A percentile compares a stretch with the other conserved stretches of the same genome.
Conservation (phyloP, 2,888 invertebrate species). For the Drosophila mayaguana region DNA sequence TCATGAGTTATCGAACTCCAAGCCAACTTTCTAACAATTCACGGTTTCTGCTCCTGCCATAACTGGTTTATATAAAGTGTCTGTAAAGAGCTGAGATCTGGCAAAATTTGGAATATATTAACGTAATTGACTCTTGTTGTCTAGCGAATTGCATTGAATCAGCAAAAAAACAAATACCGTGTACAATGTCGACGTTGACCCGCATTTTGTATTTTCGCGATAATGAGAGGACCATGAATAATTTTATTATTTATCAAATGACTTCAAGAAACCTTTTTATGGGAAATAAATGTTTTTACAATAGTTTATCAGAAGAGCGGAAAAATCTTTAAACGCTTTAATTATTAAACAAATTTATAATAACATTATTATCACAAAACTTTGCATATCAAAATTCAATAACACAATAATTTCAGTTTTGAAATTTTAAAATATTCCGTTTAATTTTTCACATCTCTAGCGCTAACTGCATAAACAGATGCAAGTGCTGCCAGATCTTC, state of each 20-base stretch:
- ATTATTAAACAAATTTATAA: too few relatives aligned
- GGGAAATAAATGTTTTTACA: background rate
- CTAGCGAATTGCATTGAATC: conserved; percentile 93
- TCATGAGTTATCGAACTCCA: conserved; percentile 93
- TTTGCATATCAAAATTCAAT: too few relatives aligned
- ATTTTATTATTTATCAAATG: background rate
- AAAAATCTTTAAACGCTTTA: too few relatives aligned
- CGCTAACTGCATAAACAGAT: background rate
- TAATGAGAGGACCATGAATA: conserved; percentile 51
- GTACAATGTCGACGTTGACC: conserved; percentile 95
- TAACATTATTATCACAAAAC: too few relatives aligned
- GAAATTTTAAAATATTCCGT: background rate
- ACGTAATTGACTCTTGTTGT: conserved; percentile 93
- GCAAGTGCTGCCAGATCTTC: conserved; percentile 24
- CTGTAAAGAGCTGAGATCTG: conserved; percentile 91
- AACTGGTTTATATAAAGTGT: conserved; percentile 98
- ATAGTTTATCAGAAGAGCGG: too few relatives aligned
- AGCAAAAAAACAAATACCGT: conserved; percentile 96
- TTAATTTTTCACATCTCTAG: conserved; percentile 22
- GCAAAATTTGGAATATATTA: conserved; percentile 90
- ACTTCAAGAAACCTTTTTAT: background rate
- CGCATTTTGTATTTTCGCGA: conserved; percentile 89
- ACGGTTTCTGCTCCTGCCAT: conserved; percentile 97
- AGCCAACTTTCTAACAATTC: conserved; percentile 96
- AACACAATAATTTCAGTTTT: too few relatives aligned